These are phyloP conservation scores for Bombus affinis DNA, from an alignment of 1,140 invertebrate species.

Conservation along the genomic window DNA sequence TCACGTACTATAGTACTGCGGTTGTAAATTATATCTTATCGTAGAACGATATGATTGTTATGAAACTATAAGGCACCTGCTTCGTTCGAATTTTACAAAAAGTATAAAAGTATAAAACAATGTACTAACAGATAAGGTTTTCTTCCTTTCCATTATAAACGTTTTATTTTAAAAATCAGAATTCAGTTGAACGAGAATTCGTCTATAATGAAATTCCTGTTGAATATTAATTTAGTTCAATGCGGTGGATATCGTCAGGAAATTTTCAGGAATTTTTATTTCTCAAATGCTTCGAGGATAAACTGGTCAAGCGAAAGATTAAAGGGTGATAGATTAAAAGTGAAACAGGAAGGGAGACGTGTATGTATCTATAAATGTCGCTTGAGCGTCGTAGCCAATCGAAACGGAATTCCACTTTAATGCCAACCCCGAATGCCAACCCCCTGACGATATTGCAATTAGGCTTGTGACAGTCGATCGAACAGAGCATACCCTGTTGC, in stretches of 20 bases:
- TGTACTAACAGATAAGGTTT: no score
- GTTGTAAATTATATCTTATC: no score
- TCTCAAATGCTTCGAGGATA: neutral
- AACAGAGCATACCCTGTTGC: constrained; percentile 46
- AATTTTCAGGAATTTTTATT: neutral
- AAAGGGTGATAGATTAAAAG: constrained; percentile 17
- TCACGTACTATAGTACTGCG: neutral
- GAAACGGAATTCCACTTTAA: constrained; percentile 67
- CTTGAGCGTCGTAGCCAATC: constrained; percentile 47
- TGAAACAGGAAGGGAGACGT: constrained; percentile 10
- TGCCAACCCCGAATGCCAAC: constrained; percentile 58
- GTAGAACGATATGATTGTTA: no score
- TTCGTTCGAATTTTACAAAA: no score
- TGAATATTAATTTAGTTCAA: no score
- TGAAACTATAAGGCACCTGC: no score
- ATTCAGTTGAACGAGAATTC: no score
- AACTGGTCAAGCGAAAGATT: neutral
- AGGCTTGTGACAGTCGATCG: constrained; percentile 65
- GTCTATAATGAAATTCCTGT: no score
- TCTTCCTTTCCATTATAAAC: no score
- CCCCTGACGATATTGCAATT: constrained; percentile 70
- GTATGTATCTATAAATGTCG: constrained; percentile 25
- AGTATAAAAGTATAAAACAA: no score
- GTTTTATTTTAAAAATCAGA: no score
- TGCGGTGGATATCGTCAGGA: neutral